Conservation (phyloP, 1,140 invertebrate species). For the Forficula auricularia region DNA sequence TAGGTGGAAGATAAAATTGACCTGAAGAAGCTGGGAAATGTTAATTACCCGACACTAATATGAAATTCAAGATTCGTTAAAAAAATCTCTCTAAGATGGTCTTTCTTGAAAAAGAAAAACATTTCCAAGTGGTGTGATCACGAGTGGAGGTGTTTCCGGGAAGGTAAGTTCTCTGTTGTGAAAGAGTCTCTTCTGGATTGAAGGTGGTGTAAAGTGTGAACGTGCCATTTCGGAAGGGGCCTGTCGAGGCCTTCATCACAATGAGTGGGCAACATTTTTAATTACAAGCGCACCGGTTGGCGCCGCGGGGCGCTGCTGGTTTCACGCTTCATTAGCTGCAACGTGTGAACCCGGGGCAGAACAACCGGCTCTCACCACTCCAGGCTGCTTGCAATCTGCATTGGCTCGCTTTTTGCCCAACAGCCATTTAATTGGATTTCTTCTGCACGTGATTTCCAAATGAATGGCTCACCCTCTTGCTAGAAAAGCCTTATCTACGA, state of each 20-base stretch:
- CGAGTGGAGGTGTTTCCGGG: background rate
- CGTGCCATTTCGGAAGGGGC: too few relatives aligned
- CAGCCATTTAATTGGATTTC: background rate
- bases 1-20: too few relatives aligned
- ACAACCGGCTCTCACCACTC: background rate
- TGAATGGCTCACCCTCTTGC: background rate
- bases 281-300: slow-evolving; percentile 10
- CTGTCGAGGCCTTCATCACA: background rate
- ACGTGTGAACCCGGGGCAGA: background rate
- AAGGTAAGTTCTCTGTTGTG: too few relatives aligned
- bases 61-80: too few relatives aligned
- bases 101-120: too few relatives aligned
- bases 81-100: too few relatives aligned
- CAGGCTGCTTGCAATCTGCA: too few relatives aligned
- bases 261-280: slow-evolving; percentile 12
- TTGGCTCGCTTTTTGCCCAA: background rate
- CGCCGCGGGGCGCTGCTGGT: background rate
- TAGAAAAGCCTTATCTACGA: too few relatives aligned
- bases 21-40: too few relatives aligned
- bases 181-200: too few relatives aligned
- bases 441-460: background rate
- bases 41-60: too few relatives aligned
- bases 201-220: background rate
- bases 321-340: background rate
- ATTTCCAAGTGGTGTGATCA: too few relatives aligned